Evolutionary conservation across 2,797 vertebrate genomes (phyloP).

Genomic region (Schizopygopsis pylzovi): DNA sequence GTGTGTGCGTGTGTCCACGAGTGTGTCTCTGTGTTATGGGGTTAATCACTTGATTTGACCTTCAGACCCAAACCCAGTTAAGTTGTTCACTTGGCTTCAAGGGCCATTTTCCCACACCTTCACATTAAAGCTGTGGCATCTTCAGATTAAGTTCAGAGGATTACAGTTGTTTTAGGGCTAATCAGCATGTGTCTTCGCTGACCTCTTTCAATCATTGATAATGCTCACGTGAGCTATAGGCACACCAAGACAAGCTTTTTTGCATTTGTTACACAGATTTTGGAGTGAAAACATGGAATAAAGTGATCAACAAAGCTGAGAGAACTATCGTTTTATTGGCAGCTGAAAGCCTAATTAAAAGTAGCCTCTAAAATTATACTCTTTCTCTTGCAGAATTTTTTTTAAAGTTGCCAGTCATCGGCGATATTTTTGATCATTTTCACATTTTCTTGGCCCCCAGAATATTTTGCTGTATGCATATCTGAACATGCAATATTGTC

Average conservation of each 20-base stretch:
- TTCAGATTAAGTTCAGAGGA: not conserved
- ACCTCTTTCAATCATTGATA: not conserved
- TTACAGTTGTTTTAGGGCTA: not conserved
- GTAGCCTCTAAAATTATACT: too few species aligned
- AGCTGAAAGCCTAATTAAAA: not conserved
- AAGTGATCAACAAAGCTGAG: not conserved
- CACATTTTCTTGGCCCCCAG: not conserved
- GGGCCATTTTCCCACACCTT: not conserved
- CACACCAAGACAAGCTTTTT: not conserved
- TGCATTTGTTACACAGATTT: not conserved
- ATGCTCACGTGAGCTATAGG: not conserved
- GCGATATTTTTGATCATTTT: not conserved
- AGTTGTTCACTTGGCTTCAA: slow-evolving; percentile 10
- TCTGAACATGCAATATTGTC: not conserved
- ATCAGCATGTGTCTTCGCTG: not conserved
- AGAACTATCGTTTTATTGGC: not conserved
- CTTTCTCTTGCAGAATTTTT: too few species aligned
- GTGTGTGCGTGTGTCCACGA: slow-evolving; percentile 19
- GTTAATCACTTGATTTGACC: slow-evolving; percentile 36
- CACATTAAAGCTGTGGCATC: not conserved
- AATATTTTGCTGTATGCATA: not conserved
- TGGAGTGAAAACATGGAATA: not conserved
- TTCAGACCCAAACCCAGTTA: slow-evolving; percentile 7
- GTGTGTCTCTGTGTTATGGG: slow-evolving; percentile 21
- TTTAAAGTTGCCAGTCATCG: too few species aligned